Evolutionary conservation across 2,113 vertebrate species (phyloP).

Genomic region (Plestiodon gilberti): DNA sequence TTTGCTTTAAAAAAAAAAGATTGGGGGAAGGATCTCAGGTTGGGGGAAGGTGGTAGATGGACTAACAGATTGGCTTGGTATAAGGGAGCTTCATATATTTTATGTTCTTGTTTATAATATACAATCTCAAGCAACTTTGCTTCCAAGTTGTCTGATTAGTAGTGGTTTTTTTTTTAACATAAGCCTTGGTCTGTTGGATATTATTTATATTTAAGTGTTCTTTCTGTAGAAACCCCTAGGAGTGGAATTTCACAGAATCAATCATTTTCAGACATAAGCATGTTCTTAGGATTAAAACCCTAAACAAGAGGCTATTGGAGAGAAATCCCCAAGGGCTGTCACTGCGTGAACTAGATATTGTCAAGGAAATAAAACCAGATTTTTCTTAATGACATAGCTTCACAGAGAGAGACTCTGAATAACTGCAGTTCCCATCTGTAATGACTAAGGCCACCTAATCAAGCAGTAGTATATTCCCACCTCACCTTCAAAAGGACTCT

Average conservation of each 20-base stretch:
- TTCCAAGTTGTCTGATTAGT: background rate
- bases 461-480: background rate
- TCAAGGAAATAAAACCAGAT: background rate
- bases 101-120: too few species aligned
- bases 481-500: background rate
- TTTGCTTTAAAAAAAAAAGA: too few species aligned
- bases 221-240: background rate
- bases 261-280: background rate
- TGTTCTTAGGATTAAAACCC: background rate
- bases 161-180: background rate
- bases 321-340: background rate
- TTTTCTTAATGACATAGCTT: background rate
- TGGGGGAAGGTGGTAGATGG: too few species aligned
- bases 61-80: background rate
- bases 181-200: background rate
- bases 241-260: background rate
- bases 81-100: background rate
- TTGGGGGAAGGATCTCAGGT: too few species aligned
- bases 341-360: background rate
- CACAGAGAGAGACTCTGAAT: background rate
- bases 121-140: background rate
- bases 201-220: background rate
- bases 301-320: background rate
- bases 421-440: background rate
- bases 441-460: constrained; percentile 1